These are phyloP conservation scores for Turritopsis dohrnii DNA, from an alignment of 30 jellyfish, hydroid and myxozoan species.

Conservation along the genomic window DNA sequence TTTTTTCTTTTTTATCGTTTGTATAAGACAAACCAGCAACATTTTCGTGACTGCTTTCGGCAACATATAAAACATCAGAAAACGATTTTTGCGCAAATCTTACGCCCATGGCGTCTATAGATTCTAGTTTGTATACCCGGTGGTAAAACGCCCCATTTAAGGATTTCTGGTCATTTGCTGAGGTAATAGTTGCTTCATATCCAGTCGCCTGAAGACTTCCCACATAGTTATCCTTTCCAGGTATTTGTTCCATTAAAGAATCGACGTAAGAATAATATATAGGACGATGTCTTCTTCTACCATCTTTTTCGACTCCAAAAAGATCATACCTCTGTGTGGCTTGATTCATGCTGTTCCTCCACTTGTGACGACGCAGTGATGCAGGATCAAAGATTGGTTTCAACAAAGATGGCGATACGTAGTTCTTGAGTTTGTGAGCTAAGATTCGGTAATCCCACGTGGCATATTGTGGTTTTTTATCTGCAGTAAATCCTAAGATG, in stretches of 20 bases:
- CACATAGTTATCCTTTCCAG: conserved; percentile 12
- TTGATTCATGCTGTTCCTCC: background rate
- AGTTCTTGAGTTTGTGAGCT: background rate
- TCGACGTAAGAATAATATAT: conserved; percentile 10
- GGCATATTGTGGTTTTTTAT: background rate
- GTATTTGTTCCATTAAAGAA: conserved; percentile 14
- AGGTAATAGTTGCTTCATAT: background rate
- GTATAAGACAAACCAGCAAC: background rate
- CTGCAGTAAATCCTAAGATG: background rate
- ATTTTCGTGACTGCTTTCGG: background rate
- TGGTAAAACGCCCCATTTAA: background rate
- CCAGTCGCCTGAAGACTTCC: background rate
- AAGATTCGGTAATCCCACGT: background rate
- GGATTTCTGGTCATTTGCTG: background rate
- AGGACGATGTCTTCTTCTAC: background rate
- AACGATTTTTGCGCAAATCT: background rate
- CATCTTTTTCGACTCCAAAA: background rate
- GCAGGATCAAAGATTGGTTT: conserved; percentile 8
- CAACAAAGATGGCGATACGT: background rate
- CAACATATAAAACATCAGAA: conserved; percentile 13
- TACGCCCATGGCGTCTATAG: conserved; percentile 20
- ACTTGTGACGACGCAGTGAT: background rate
- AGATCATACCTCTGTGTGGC: background rate
- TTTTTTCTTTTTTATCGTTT: background rate
- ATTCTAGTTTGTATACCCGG: conserved; percentile 16